Base-by-base conservation (phyloP, 2,797 vertebrate genomes). In the Peromyscus eremicus region DNA sequence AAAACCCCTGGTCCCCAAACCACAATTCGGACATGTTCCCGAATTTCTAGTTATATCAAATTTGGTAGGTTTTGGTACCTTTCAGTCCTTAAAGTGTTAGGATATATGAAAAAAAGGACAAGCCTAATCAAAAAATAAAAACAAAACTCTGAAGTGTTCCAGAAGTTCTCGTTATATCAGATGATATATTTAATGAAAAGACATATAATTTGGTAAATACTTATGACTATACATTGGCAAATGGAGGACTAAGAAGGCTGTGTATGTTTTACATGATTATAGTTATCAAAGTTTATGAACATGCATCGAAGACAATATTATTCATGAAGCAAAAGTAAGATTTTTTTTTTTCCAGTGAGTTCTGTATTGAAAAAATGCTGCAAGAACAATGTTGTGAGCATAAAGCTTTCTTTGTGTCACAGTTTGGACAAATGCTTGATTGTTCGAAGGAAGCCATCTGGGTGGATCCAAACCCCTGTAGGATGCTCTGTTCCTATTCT, bases 341-440 rank as follows among this genome's bases (percentile, higher is more conserved):
- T 43, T 77, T 49, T 13, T 82, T 62, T 80, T 25, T 14, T 49
- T 49, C 79, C 75, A 70, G 40, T 21, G 43, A 88, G 29, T 84
- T 88, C 80, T 86, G 40, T 92, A 46, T 83, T 40, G 73, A 93
- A 83, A 52, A 71, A 90, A 64, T 23, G 70, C 73, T 60, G 23
- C 82, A 93, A 70, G 68, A 77, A 89, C 66, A 66, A 70, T 55
- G 52, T 55, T 68, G 43, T 49, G 85, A 70, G 91, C 91, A 89
- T 71, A 97, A 94, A 94, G n/a, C 75, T 85, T 81, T 34, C 94
- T 92, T 94, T 97, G 94, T 93, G 79, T 96, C 75, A 94, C 34
- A 55, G 79, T 87, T 29, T 83, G 89, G 86, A 97, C 86, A 93
- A 93, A 97, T 79, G 76, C 77, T 89, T 70, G n/a, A 40, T 94